Evolutionary conservation across 2,113 vertebrate species (phyloP), one percentile per base, ranked within the genome.

Genomic region (Microcebus ravelobensis): DNA sequence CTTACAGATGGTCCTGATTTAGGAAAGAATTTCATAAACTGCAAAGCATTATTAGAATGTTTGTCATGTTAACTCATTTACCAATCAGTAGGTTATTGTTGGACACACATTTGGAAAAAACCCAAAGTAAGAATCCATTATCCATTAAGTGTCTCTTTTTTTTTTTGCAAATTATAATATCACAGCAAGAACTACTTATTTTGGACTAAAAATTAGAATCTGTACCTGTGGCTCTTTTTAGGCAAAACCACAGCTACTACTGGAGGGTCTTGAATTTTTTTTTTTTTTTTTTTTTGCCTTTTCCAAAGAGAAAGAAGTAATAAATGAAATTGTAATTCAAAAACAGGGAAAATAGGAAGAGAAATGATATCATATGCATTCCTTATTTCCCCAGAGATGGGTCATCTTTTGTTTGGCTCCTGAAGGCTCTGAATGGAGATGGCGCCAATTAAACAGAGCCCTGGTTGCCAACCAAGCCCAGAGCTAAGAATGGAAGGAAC

Each of bases 321-420:
- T 61, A 96, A 91, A 83, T 86, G 52, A 97, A 68, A 97, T 70
- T 87, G 45, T 8, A 97, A 92, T 79, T 77, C 21, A 74, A 95
- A 67, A 65, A 45, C 20, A 52, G 74, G 45, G 20, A 42, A 63
- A 2, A 27, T 57, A 94, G 59, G 63, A 63, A 93, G 92, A 93
- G n/a, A 95, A 85, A 83, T 63, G 89, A 65, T 45, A 57, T 3
- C 21, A 31, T 2, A 8, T 14, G 7, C 0, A 12, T 15, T 92
- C 84, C 80, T 39, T 29, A 1, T 91, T 92, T 95, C 67, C 34
- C 55, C 10, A 3, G 57, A 55, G 14, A 74, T 20, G 11, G 29
- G 36, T 57, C 86, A 18, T 80, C 91, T 86, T 81, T 12, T 2
- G 61, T 92, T 36, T 14, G 34, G 65, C 77, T 97, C 91, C 48